phyloP scores from a whole-genome alignment of 2,113 vertebrate genomes.

The Oxygymnocypris stewartii region DNA sequence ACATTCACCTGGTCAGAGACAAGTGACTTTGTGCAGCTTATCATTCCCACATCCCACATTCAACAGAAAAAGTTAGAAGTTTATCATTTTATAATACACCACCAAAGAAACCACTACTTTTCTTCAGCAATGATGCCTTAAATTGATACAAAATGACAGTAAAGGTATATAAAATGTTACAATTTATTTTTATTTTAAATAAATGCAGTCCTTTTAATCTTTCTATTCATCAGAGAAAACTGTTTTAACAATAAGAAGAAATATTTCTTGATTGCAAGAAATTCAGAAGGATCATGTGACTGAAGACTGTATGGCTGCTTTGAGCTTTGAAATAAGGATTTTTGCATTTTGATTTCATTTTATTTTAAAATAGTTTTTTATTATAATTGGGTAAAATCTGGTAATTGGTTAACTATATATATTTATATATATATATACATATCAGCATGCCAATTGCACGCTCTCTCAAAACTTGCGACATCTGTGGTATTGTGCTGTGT shows the following conservation, averaged over 20 bases:
- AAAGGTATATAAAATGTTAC: neutral
- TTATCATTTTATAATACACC: neutral
- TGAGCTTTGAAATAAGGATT: neutral
- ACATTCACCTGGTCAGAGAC: constrained; percentile 63
- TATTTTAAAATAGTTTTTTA: neutral
- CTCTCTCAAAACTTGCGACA: no score
- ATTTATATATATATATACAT: neutral
- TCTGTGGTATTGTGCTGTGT: no score
- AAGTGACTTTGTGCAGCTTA: constrained; percentile 64
- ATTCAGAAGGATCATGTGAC: no score
- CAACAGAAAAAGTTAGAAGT: constrained; percentile 65
- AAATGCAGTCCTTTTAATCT: neutral
- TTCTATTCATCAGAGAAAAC: neutral
- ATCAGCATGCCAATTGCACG: no score
- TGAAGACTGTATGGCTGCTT: no score
- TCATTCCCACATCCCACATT: constrained; percentile 57
- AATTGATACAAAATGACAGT: neutral
- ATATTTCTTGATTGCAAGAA: neutral
- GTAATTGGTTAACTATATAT: neutral
- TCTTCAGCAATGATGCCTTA: neutral
- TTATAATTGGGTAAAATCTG: neutral
- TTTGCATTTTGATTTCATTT: neutral
- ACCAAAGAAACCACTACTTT: neutral
- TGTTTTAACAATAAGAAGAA: neutral
- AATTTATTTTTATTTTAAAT: neutral